Base-by-base conservation (phyloP, 2,888 invertebrate species). In the Bombylius discolor region DNA sequence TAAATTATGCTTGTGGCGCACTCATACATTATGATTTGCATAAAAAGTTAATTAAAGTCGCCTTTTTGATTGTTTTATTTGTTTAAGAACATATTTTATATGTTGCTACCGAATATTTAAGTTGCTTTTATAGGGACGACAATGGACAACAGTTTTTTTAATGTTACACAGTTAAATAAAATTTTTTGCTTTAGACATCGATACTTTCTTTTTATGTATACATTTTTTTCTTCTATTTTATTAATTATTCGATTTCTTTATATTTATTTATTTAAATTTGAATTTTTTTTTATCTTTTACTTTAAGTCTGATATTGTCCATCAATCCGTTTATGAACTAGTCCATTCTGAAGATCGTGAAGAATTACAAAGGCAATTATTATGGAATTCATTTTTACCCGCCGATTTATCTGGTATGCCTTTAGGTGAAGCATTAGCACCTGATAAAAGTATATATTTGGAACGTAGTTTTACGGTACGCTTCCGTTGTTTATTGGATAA, bases 401-500 rank as follows among this genome's bases (percentile, higher is more conserved):
- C 74, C 56, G 74, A 74, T 60, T 68, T 74, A 68, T 71, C 74
- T 55, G 77, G 76, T 63, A 79, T 89, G 71, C 84, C 88, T 54
- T 80, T 96, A 58, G 89, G 92, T 69, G 96, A 97, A 66, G 88
- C 89, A 31, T 79, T 97, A 61, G 81, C 89, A 67, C 85, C 93
- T 59, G 95, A 96, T 65, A 85, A 95, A 76, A 82, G 85, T 64
- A 88, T 92, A 70, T 83, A 92, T 64, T 79, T 98, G 65, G 97
- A 98, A 76, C 82, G 98, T 66, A 95, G 94, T 75, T 97, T 99
- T 71, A 98, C 98, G 61, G 98, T 99, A 67, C 84, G 99, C 71
- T 99, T 99, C 82, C 86, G 99, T 68, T 99, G 99, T 80, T 82
- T 99, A 45, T 79, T 99, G 68, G 99, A 99, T 78, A 99, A 99